A percentile compares a stretch with the other conserved stretches of the same genome.
These are phyloP conservation scores for Drosophila pullipes DNA, from an alignment of 2,888 invertebrate species.

Conservation along the genomic window DNA sequence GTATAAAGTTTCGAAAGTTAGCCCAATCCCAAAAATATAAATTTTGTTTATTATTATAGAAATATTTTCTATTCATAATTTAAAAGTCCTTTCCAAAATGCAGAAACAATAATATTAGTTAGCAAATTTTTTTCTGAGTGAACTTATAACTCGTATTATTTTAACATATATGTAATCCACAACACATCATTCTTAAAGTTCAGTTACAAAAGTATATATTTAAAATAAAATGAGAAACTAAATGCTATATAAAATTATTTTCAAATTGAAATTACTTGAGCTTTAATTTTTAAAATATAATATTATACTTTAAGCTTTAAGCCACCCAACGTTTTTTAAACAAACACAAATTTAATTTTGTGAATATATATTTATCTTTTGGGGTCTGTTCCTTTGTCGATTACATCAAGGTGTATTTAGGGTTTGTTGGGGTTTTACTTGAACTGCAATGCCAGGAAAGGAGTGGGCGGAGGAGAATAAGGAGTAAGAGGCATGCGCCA, in stretches of 20 bases:
- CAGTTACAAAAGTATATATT: neutral
- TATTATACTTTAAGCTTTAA: neutral
- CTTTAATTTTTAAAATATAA: neutral
- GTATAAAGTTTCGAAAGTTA: too few species aligned
- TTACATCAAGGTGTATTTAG: slow-evolving; percentile 12
- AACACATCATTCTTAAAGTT: neutral
- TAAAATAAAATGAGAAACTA: neutral
- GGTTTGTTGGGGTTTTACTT: slow-evolving; percentile 22
- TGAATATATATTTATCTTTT: neutral
- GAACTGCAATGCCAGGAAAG: neutral
- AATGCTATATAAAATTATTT: neutral
- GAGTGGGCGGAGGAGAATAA: neutral
- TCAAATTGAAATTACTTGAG: neutral
- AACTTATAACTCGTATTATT: too few species aligned
- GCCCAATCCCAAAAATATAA: too few species aligned
- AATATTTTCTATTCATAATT: too few species aligned
- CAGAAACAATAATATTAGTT: neutral
- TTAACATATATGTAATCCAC: too few species aligned
- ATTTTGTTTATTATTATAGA: too few species aligned
- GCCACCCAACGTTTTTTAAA: neutral
- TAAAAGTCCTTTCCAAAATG: neutral
- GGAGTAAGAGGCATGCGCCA: slow-evolving; percentile 7
- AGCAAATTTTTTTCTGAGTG: too few species aligned
- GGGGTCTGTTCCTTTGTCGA: neutral
- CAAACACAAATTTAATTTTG: neutral